These are phyloP conservation scores for Threskiornis aethiopicus DNA, from an alignment of 2,797 vertebrate species.

Conservation along the genomic window DNA sequence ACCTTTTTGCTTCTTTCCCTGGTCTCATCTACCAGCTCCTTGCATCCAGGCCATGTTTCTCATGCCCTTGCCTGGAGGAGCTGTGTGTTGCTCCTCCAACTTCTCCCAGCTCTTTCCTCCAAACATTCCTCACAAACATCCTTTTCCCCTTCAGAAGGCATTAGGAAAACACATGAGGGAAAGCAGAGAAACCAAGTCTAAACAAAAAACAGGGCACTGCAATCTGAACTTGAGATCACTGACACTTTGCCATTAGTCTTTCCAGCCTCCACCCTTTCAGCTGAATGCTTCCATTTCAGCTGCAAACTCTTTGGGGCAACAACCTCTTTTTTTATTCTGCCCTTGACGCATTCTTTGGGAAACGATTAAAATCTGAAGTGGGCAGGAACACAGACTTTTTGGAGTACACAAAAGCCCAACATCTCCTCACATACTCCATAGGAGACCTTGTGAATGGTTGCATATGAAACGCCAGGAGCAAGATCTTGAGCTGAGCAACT, in stretches of 20 bases:
- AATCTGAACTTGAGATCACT: not conserved
- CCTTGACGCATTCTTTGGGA: not conserved
- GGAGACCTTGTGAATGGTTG: not conserved
- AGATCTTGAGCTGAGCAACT: not conserved
- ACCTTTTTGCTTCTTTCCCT: not conserved
- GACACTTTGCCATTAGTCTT: not conserved
- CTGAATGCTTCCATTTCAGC: not conserved
- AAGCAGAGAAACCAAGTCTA: not conserved
- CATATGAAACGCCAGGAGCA: not conserved
- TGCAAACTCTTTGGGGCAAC: not conserved
- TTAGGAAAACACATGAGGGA: not conserved
- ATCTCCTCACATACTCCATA: not conserved
- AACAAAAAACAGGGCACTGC: not conserved
- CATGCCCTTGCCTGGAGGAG: not conserved
- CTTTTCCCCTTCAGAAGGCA: not conserved
- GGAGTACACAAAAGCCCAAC: not conserved
- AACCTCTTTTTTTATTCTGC: not conserved
- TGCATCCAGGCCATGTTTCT: not conserved
- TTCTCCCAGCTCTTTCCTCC: not conserved
- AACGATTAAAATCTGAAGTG: not conserved
- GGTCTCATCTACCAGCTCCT: not conserved
- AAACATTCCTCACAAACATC: not conserved
- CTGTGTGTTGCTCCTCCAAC: not conserved
- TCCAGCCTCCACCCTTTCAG: not conserved
- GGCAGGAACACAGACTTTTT: not conserved